These are phyloP conservation scores for Oophaga pumilio DNA, from an alignment of 2,113 vertebrate species.

Conservation along the genomic window DNA sequence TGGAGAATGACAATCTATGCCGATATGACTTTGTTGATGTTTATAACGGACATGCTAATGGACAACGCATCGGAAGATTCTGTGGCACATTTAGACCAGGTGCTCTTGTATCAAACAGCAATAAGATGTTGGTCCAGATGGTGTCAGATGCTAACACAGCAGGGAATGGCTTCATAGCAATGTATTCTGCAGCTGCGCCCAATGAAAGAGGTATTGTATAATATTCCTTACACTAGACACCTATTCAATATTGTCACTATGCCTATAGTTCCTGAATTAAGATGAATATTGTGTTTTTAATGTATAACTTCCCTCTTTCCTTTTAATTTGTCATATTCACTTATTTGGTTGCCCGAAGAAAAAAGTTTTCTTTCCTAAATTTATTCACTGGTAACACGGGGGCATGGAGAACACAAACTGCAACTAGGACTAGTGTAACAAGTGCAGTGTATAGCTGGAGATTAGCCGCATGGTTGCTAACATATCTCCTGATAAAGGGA, in stretches of 20 bases:
- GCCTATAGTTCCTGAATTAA: not conserved
- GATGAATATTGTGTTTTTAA: not conserved
- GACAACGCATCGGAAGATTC: conserved; percentile 92
- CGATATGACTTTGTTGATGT: conserved; percentile 96
- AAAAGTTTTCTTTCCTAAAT: not conserved
- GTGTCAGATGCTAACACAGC: conserved; percentile 95
- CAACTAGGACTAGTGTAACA: not conserved
- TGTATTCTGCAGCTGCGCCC: conserved; percentile 87
- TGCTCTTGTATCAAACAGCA: conserved; percentile 87
- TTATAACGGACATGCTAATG: conserved; percentile 81
- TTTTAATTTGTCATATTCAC: not conserved
- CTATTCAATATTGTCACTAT: not conserved
- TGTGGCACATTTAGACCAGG: conserved; percentile 92
- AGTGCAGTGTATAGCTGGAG: not conserved
- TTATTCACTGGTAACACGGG: not conserved
- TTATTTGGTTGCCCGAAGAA: not conserved
- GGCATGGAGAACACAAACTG: not conserved
- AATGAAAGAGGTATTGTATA: conserved; percentile 85
- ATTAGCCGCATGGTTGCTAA: no score
- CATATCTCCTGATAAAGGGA: not conserved
- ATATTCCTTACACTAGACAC: not conserved
- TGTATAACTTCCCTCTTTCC: not conserved
- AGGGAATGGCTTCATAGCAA: conserved; percentile 92
- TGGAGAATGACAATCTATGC: conserved; percentile 92
- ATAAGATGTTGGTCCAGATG: conserved; percentile 98